Conservation (phyloP, 2,888 invertebrate species). For the Drosophila austrosaltans region DNA sequence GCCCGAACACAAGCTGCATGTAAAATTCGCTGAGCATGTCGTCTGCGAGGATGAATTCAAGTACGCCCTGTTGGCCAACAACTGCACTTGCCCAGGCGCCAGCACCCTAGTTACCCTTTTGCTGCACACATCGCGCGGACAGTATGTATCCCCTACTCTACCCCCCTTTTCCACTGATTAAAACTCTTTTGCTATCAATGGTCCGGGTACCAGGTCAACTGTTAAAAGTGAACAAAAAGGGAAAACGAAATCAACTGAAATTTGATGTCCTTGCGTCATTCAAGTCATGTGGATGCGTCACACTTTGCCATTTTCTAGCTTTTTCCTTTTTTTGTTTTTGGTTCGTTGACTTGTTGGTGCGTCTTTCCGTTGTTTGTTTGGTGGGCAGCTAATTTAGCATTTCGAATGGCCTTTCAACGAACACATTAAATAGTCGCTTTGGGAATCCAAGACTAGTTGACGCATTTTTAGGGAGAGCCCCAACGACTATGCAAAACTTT, state of each 20-base stretch:
- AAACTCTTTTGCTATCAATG: conserved; percentile 16
- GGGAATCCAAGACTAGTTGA: conserved; percentile 1
- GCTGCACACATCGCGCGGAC: conserved; percentile 98
- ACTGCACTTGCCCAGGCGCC: conserved; percentile 98
- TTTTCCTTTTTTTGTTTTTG: conserved; percentile 12
- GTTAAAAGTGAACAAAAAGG: conserved; percentile 44
- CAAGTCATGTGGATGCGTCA: conserved; percentile 18
- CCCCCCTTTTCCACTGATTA: neutral
- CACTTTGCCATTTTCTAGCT: conserved; percentile 1
- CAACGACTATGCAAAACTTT: neutral
- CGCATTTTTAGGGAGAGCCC: conserved; percentile 2
- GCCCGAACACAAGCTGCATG: conserved; percentile 99
- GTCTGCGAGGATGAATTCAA: conserved; percentile 99
- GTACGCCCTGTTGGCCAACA: conserved; percentile 98
- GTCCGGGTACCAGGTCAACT: conserved; percentile 45
- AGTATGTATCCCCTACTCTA: conserved; percentile 89
- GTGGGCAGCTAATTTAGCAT: conserved; percentile 42
- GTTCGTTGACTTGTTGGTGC: neutral
- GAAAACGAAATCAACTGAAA: conserved; percentile 21
- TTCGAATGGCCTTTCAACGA: conserved; percentile 3
- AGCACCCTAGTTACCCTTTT: conserved; percentile 97
- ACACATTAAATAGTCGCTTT: neutral
- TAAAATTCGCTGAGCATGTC: conserved; percentile 99
- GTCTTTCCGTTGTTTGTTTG: neutral
- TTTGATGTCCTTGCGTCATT: conserved; percentile 20